phyloP scores from a whole-genome alignment of 2,888 invertebrate genomes.

The Zaprionus obscuricornis region DNA sequence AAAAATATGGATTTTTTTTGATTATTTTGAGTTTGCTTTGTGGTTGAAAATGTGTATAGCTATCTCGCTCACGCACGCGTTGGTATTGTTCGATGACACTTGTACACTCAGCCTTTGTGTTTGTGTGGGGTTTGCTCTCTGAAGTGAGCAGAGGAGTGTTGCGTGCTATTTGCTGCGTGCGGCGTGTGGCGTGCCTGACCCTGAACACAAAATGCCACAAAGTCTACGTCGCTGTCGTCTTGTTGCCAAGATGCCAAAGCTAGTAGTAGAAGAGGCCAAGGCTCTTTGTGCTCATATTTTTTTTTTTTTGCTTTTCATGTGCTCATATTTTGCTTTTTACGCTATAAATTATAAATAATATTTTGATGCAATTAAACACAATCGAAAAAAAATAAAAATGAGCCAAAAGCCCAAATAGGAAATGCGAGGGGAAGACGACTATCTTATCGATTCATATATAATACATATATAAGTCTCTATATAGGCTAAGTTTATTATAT shows the following conservation, averaged over 20 bases:
- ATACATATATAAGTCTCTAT: no score
- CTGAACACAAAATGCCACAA: slow-evolving; percentile 37
- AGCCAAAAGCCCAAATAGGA: no score
- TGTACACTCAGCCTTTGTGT: slow-evolving; percentile 22
- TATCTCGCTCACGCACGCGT: neutral
- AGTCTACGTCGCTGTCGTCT: no score
- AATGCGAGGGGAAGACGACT: no score
- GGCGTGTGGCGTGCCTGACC: slow-evolving; percentile 28
- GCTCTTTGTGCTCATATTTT: slow-evolving; percentile 5
- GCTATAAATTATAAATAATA: slow-evolving; percentile 57
- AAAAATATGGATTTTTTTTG: no score
- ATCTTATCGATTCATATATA: no score
- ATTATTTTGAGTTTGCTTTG: no score
- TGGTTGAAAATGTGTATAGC: no score
- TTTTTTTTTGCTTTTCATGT: no score
- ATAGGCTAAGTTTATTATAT: no score
- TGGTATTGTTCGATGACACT: slow-evolving; percentile 68
- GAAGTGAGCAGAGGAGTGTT: slow-evolving; percentile 26
- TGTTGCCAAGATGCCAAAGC: slow-evolving; percentile 17
- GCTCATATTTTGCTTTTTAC: slow-evolving; percentile 16
- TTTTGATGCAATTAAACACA: slow-evolving; percentile 61
- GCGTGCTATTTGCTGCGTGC: no score
- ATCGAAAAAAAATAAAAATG: slow-evolving; percentile 33
- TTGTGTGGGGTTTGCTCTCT: slow-evolving; percentile 33
- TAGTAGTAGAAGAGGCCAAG: slow-evolving; percentile 34